Base-by-base conservation (phyloP, 92 coral and sea anemone genomes). In the Meandrina meandrites region DNA sequence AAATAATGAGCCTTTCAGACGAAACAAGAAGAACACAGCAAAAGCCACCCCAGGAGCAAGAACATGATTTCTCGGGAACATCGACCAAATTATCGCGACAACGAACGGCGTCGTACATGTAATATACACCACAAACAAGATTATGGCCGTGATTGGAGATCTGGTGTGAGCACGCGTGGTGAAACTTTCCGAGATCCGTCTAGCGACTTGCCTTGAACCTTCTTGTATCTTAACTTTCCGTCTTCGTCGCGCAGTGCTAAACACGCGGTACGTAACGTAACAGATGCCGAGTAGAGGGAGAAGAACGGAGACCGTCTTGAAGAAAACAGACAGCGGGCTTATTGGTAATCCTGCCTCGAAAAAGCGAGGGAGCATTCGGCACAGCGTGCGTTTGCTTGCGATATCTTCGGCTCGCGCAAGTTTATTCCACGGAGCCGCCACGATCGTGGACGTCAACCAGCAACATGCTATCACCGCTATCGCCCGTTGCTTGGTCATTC, bases 361-460 rank as follows among this genome's bases (percentile, higher is more conserved):
- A 51, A 84, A 85, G 18, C 75, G 67, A 21, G 98, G 96, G 8
- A 89, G 78, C 1, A 76, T 68, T 21, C 34, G n/a, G 87, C 89
- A 77, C 9, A 81, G 36, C 12, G 35, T 56, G 17, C 50, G 69
- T 18, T 53, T 21, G 37, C 66, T 50, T 66, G 53, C 75, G 8
- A 54, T 12, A 1, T 51, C 76, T 30, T 90, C 34, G 22, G 90
- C 60, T 51, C 86, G 36, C 14, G 81, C 13, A 0, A 89, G 78
- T 32, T 79, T 51, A 58, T 90, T 84, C 96, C 96, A 93, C 8
- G 94, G 98, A 42, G 92, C 70, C 4, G 98, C 90, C 1, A 87
- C 86, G 27, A 87, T 24, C 9, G 83, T 5, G 10, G 93, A 84
- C 35, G 91, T 94, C 24, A 81, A 4, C 98, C 98, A 94, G 45